Evolutionary conservation across 2,113 vertebrate genomes (phyloP).

Genomic region (Sapajus apella): DNA sequence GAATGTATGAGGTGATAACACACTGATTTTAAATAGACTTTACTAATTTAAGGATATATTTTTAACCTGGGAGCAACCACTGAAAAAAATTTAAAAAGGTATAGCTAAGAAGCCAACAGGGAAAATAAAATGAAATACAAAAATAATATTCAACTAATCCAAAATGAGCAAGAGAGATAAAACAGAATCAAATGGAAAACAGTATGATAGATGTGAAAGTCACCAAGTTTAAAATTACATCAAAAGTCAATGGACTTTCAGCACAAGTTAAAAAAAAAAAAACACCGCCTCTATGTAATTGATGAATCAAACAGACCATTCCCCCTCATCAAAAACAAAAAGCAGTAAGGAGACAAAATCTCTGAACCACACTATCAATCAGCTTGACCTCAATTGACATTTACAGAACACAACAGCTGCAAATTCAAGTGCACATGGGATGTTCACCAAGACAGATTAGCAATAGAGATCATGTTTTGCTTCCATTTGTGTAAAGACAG

Average conservation of each 20-base stretch:
- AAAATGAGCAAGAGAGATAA: neutral
- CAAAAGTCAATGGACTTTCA: neutral
- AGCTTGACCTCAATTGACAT: neutral
- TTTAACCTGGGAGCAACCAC: neutral
- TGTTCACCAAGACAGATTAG: neutral
- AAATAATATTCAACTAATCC: neutral
- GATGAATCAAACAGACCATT: neutral
- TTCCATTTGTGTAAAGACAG: neutral
- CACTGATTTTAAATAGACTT: neutral
- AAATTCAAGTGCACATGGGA: neutral
- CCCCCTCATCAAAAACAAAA: neutral
- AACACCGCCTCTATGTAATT: neutral
- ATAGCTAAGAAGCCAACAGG: neutral
- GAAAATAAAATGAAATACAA: neutral
- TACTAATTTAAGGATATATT: neutral
- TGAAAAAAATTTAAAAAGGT: neutral
- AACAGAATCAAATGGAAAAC: neutral
- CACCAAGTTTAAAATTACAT: neutral
- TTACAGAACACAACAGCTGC: neutral
- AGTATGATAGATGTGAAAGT: neutral
- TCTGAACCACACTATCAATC: neutral
- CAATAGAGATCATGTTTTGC: neutral
- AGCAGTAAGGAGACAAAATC: neutral
- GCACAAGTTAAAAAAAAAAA: neutral
- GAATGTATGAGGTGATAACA: neutral